A percentile compares a stretch with the other conserved stretches of the same genome.
These are phyloP conservation scores for Pseudomyrmex pallidus DNA, from an alignment of 1,140 invertebrate genomes.

Conservation along the genomic window DNA sequence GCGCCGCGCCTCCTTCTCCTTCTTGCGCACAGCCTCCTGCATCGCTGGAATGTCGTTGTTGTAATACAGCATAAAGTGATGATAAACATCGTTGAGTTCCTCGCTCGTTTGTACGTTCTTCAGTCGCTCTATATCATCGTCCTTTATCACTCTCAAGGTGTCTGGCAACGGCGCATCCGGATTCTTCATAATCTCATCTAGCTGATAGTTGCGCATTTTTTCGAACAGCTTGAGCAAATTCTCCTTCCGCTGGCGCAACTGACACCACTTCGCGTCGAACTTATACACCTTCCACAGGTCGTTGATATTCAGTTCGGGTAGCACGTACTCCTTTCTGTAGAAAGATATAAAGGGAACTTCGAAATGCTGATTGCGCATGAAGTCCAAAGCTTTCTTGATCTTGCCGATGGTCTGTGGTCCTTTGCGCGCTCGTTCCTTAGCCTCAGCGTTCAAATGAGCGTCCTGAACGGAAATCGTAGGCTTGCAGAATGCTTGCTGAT, in stretches of 20 bases:
- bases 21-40: constrained; percentile 89
- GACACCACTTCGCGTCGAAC: constrained; percentile 98
- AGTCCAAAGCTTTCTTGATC: constrained; percentile 97
- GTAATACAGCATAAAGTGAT: constrained; percentile 97
- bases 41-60: constrained; percentile 93
- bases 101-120: constrained; percentile 94
- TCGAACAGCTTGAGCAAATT: constrained; percentile 93
- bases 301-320: constrained; percentile 97
- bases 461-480: constrained; percentile 93
- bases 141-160: constrained; percentile 92
- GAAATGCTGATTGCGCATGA: constrained; percentile 97
- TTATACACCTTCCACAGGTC: constrained; percentile 99
- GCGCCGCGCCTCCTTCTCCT: constrained; percentile 86
- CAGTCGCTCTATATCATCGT: constrained; percentile 94
- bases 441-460: constrained; percentile 85
- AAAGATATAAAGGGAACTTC: constrained; percentile 99
- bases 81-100: constrained; percentile 96
- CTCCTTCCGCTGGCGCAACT: constrained; percentile 94
- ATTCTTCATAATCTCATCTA: constrained; percentile 93
- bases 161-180: constrained; percentile 94
- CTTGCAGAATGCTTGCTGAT: constrained; percentile 96
- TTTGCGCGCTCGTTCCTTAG: constrained; percentile 86
- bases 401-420: constrained; percentile 91
- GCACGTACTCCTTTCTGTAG: constrained; percentile 99
- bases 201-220: constrained; percentile 97